Evolutionary conservation across 2,888 invertebrate species (phyloP), one percentile per base, ranked within the genome.

Genomic region (Ligdia adustata): DNA sequence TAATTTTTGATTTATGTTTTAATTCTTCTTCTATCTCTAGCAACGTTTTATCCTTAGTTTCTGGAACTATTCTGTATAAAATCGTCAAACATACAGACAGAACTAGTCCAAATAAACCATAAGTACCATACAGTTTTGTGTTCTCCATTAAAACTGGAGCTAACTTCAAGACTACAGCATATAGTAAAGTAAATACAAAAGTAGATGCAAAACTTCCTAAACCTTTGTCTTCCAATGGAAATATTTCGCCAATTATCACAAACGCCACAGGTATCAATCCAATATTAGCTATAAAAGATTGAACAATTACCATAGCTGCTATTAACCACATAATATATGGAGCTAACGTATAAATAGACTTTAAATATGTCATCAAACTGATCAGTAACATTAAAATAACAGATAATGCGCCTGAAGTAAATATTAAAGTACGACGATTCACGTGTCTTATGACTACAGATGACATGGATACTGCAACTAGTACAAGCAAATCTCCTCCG

Each of bases 11-110:
- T n/a, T n/a, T n/a, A n/a, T n/a, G n/a, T n/a, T 61, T 66, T 1
- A 78, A 57, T 35, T 69, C 65, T 52, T 69, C 57, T 50, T 76
- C 76, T 24, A 78, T 74, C 9, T 75, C 66, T 39, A 70, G 69
- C 18, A 78, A 52, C 0, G 70, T 66, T 43, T 57, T 75, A 33
- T 72, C 70, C 43, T 76, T 78, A 1, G 78, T 78, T 55, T 79
- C 79, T 7, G 72, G 72, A 12, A 79, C 18, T 18, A 72, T 49
- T 29, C 55, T 68, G 46, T 62, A 64, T 28, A 77, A 51, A 13
- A 66, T n/a, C 0, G 57, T 2, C 1, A 73, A 52, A 47, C 70
- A 65, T 2, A 66, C 5, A 6, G 53, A 31, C 11, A 76, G 51
- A 31, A 48, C 38, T 0, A 59, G 5, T 2, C 64, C 75, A 26